Evolutionary conservation across 2,888 invertebrate genomes (phyloP).

Genomic region (Sphaeridia pumilis): DNA sequence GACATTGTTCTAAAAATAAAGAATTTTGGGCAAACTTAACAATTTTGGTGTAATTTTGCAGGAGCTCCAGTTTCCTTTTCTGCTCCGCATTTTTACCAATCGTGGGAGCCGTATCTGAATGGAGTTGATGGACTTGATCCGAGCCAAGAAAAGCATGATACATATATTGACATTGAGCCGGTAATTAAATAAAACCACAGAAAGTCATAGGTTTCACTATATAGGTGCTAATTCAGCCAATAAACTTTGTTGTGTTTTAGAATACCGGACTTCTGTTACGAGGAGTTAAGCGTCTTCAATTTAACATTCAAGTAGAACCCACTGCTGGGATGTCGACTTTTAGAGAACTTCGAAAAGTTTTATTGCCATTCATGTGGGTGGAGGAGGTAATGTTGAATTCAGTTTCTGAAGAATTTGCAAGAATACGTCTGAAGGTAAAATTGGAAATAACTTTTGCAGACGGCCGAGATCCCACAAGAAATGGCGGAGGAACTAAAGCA

Average conservation of each 20-base stretch:
- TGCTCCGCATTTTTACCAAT: slow-evolving; percentile 77
- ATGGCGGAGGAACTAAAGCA: slow-evolving; percentile 20
- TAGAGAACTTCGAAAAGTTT: slow-evolving; percentile 61
- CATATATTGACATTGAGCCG: slow-evolving; percentile 74
- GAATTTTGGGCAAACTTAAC: not conserved
- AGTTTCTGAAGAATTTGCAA: not conserved
- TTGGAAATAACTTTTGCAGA: slow-evolving; percentile 12
- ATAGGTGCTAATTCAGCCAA: no score
- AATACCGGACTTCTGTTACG: slow-evolving; percentile 34
- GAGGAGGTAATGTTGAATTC: slow-evolving; percentile 54
- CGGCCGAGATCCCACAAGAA: slow-evolving; percentile 26
- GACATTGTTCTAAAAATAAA: not conserved
- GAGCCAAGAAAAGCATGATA: slow-evolving; percentile 54
- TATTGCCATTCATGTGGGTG: slow-evolving; percentile 79
- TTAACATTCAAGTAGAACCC: slow-evolving; percentile 66
- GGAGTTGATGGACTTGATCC: slow-evolving; percentile 63
- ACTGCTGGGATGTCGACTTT: slow-evolving; percentile 60
- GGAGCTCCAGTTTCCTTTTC: slow-evolving; percentile 80
- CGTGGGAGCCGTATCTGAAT: slow-evolving; percentile 43
- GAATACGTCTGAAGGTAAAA: not conserved
- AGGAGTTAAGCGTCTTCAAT: slow-evolving; percentile 50
- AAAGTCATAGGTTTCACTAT: not conserved
- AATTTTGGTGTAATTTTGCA: slow-evolving; percentile 39
- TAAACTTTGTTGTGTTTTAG: no score
- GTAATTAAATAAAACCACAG: slow-evolving; percentile 44